Conservation (phyloP, 2,113 vertebrate species). For the Pterocles burchelli region DNA sequence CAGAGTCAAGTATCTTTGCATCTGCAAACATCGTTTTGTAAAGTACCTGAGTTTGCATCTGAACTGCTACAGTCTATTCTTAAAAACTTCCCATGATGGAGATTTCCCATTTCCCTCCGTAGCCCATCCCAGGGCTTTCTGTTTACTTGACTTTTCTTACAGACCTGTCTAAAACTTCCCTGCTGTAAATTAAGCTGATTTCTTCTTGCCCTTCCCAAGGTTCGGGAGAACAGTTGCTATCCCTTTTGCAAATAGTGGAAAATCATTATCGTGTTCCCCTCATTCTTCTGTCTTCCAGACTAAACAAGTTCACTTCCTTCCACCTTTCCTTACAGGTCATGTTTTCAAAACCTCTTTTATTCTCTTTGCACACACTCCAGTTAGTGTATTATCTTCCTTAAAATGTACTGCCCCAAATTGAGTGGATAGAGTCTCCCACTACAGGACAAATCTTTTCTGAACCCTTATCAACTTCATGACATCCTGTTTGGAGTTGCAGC, state of each 20-base stretch:
- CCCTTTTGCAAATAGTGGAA: slow-evolving; percentile 22
- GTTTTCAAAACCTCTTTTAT: slow-evolving; percentile 48
- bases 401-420: not conserved
- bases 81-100: not conserved
- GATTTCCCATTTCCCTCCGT: not conserved
- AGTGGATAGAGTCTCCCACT: not conserved
- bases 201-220: not conserved
- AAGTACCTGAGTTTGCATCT: not conserved
- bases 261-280: slow-evolving; percentile 19
- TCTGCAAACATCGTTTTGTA: not conserved
- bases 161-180: not conserved
- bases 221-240: not conserved
- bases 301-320: slow-evolving; percentile 62
- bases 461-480: not conserved
- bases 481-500: not conserved
- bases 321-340: slow-evolving; percentile 33
- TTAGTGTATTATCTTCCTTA: not conserved
- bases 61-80: not conserved
- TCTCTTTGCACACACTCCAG: not conserved
- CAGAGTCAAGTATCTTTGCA: not conserved
- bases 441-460: not conserved
- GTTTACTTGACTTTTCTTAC: not conserved
- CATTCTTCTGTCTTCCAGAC: slow-evolving; percentile 52
- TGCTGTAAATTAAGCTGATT: not conserved
- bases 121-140: not conserved